Percentiles rank a stretch among this genome's conserved stretches.
phyloP scores from a whole-genome alignment of 2,888 invertebrate species.

The Caenorhabditis becei region DNA sequence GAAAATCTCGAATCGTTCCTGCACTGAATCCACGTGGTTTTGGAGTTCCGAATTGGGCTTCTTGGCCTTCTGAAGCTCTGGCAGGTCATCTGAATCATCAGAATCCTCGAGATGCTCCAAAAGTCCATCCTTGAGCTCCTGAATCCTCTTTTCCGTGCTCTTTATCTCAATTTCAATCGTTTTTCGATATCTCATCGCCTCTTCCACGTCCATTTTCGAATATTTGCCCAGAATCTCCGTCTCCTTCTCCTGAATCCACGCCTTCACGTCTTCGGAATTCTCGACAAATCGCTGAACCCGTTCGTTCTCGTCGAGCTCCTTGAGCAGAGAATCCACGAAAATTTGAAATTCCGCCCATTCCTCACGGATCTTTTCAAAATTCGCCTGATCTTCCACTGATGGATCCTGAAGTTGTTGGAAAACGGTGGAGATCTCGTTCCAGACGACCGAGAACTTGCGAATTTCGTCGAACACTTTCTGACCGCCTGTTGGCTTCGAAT shows the following conservation, averaged over 20 bases:
- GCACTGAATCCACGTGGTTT: conserved; percentile 20
- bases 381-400: conserved; percentile 9
- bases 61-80: conserved; percentile 1
- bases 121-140: conserved; percentile 13
- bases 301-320: conserved; percentile 42
- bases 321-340: conserved; percentile 30
- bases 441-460: conserved; percentile 36
- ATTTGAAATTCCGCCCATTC: conserved; percentile 32
- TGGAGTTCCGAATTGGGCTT: conserved; percentile 14
- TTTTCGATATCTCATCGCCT: conserved; percentile 49
- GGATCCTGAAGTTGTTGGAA: conserved; percentile 30
- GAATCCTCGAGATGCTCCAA: neutral
- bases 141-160: conserved; percentile 29
- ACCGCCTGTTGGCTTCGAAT: conserved; percentile 4
- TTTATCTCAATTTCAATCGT: conserved; percentile 51
- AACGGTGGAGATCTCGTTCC: conserved; percentile 40
- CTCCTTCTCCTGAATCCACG: conserved; percentile 47
- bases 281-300: conserved; percentile 35
- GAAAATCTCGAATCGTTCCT: conserved; percentile 7
- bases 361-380: conserved; percentile 15
- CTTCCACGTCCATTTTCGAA: conserved; percentile 44
- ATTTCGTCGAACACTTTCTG: conserved; percentile 41
- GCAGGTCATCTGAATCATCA: neutral
- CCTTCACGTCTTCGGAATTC: conserved; percentile 31
- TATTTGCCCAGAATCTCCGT: conserved; percentile 39